Evolutionary conservation across 2,888 invertebrate genomes (phyloP).

Genomic region (Drosophila mimica): DNA sequence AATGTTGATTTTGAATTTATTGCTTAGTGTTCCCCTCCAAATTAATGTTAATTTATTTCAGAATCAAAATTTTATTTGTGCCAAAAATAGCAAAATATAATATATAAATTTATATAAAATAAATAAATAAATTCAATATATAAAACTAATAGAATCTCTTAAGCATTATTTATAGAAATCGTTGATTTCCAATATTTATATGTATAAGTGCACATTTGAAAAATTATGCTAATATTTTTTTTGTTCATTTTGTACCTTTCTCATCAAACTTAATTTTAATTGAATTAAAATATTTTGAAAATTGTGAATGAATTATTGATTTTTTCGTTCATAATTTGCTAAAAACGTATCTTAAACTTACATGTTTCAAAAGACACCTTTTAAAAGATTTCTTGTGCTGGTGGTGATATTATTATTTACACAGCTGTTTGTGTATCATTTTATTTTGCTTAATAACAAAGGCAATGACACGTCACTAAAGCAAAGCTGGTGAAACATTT

Average conservation of each 20-base stretch:
- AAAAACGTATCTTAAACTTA: neutral
- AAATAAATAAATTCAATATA: neutral
- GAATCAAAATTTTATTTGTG: too few species aligned
- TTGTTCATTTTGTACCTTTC: too few species aligned
- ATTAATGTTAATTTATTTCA: too few species aligned
- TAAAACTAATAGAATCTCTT: neutral
- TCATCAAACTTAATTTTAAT: neutral
- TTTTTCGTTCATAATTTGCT: neutral
- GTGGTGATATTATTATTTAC: neutral
- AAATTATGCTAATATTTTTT: neutral
- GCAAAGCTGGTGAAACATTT: constrained; percentile 41
- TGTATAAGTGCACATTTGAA: neutral
- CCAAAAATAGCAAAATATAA: neutral
- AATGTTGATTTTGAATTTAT: neutral
- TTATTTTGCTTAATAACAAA: constrained; percentile 24
- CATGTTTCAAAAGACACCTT: neutral
- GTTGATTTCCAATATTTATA: neutral
- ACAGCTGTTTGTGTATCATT: neutral
- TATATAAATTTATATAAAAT: neutral
- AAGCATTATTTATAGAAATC: neutral
- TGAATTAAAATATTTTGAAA: neutral
- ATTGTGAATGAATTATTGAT: neutral
- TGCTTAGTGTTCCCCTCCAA: neutral
- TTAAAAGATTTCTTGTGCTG: fast-evolving
- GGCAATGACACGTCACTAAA: constrained; percentile 37